These are phyloP conservation scores for Zaprionus tsacasi DNA, from an alignment of 1,140 invertebrate genomes.

Conservation along the genomic window DNA sequence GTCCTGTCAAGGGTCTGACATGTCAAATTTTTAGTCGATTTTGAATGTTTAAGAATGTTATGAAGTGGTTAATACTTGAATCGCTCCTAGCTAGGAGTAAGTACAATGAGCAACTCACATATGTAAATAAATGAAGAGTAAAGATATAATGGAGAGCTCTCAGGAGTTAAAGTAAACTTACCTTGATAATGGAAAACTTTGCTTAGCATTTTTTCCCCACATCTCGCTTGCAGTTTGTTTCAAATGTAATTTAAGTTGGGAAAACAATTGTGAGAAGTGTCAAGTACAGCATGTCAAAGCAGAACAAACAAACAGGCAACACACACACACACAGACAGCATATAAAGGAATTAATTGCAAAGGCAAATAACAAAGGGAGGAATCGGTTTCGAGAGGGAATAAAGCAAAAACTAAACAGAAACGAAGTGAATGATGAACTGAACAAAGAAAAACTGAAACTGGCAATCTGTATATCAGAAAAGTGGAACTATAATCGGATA, in stretches of 20 bases:
- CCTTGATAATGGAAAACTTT: background rate
- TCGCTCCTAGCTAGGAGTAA: background rate
- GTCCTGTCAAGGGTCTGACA: no score
- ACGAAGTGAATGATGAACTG: background rate
- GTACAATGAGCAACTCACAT: background rate
- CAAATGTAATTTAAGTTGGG: constrained; percentile 38
- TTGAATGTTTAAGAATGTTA: no score
- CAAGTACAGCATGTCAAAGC: constrained; percentile 16
- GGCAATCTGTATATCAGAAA: no score
- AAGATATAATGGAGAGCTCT: background rate
- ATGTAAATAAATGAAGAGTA: background rate
- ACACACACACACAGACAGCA: background rate
- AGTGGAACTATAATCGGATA: background rate
- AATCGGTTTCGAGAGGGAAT: constrained; percentile 1
- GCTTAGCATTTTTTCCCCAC: constrained; percentile 1
- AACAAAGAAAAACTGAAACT: background rate
- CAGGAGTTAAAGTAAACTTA: background rate
- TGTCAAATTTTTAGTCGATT: no score
- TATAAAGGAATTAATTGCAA: constrained; percentile 7
- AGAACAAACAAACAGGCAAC: constrained; percentile 9
- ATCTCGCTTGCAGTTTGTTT: constrained; percentile 11
- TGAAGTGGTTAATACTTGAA: no score
- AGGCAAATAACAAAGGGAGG: constrained; percentile 3
- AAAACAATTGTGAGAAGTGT: constrained; percentile 39
- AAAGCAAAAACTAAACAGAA: background rate